Evolutionary conservation across 23 tunicate species (phyloP).

Genomic region (Clavelina lepadiformis): DNA sequence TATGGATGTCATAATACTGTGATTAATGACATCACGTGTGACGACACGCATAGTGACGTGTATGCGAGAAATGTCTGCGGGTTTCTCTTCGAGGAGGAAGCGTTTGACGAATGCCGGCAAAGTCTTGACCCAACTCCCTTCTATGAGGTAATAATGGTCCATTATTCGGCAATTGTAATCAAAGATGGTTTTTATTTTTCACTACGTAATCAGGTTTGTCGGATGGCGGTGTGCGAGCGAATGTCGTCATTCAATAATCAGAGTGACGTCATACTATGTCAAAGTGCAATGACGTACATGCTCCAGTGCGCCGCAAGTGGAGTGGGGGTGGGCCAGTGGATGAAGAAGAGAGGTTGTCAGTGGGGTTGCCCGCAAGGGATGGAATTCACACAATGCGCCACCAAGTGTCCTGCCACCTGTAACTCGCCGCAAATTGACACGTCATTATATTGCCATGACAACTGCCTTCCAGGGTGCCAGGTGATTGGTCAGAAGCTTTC

Average conservation of each 20-base stretch:
- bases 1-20: background rate
- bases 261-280: background rate
- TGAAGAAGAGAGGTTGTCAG: constrained; percentile 27
- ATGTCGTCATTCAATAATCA: background rate
- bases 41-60: background rate
- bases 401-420: constrained; percentile 50
- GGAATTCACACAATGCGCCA: constrained; percentile 46
- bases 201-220: constrained; percentile 9
- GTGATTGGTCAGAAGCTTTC: background rate
- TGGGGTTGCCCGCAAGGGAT: constrained; percentile 49
- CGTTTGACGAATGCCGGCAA: constrained; percentile 4
- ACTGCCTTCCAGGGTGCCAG: constrained; percentile 74
- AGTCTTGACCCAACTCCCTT: constrained; percentile 2
- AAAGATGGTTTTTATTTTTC: too few relatives aligned
- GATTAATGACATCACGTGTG: background rate
- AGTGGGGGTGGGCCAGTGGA: constrained; percentile 24
- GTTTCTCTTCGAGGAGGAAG: constrained; percentile 3
- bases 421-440: background rate
- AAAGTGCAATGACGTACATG: constrained; percentile 15
- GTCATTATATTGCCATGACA: constrained; percentile 14
- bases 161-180: too few relatives aligned
- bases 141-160: constrained; percentile 18
- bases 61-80: background rate
- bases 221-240: background rate
- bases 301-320: constrained; percentile 28